These are phyloP conservation scores for Orgyia antiqua DNA, from an alignment of 2,888 invertebrate genomes.

Conservation along the genomic window DNA sequence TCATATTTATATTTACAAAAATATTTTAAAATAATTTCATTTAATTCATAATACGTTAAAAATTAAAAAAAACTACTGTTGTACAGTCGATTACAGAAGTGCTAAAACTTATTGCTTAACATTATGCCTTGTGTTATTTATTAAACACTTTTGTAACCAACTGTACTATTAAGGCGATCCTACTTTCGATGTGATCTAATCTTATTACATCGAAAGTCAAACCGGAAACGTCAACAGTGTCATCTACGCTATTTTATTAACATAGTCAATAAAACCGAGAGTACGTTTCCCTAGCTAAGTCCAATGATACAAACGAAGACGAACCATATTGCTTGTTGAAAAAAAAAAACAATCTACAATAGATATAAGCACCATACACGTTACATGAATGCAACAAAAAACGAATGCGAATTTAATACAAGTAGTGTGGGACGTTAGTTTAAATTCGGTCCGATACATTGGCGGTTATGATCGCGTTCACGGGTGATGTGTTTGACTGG, in stretches of 20 bases:
- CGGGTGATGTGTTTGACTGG: slow-evolving; percentile 20
- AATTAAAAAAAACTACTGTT: slow-evolving; percentile 12
- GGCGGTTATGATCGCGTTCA: slow-evolving; percentile 32
- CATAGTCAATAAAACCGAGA: slow-evolving; percentile 48
- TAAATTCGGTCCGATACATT: slow-evolving; percentile 57
- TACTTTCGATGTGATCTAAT: slow-evolving; percentile 11
- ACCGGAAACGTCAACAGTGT: slow-evolving; percentile 24
- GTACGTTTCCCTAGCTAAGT: slow-evolving; percentile 33
- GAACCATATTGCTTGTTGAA: slow-evolving; percentile 46
- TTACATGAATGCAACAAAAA: slow-evolving; percentile 59
- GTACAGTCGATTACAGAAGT: slow-evolving; percentile 14
- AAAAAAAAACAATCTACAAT: slow-evolving; percentile 33
- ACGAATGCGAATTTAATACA: slow-evolving; percentile 29
- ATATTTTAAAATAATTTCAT: slow-evolving; percentile 32
- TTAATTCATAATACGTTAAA: slow-evolving; percentile 22
- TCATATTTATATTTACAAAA: slow-evolving; percentile 57
- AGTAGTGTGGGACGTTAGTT: slow-evolving; percentile 43
- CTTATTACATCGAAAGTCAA: slow-evolving; percentile 10
- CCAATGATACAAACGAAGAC: slow-evolving; percentile 30
- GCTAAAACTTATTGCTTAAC: not conserved
- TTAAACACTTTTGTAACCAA: slow-evolving; percentile 8
- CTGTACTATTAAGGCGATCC: slow-evolving; percentile 16
- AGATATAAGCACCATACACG: slow-evolving; percentile 65
- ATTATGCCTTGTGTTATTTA: too few relatives aligned
- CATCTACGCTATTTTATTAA: slow-evolving; percentile 41